Conservation (phyloP, 92 coral and sea anemone species). For the Umimayanthus chanpuru region DNA sequence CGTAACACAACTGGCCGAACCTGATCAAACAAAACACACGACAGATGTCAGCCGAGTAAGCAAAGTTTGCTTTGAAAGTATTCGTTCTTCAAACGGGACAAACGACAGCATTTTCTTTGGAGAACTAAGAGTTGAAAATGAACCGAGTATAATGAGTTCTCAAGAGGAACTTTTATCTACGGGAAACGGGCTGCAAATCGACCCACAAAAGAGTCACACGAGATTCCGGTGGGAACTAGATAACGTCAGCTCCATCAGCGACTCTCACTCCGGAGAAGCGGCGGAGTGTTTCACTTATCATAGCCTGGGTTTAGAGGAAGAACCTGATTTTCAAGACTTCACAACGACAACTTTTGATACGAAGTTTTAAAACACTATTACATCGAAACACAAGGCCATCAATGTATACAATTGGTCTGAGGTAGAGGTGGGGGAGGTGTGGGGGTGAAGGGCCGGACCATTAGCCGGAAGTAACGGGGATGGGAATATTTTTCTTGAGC, state of each 20-base stretch:
- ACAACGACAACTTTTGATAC: background rate
- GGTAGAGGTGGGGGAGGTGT: too few relatives aligned
- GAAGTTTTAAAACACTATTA: background rate
- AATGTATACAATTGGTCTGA: background rate
- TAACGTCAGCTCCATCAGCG: background rate
- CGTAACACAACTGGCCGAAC: background rate
- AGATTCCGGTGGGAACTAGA: background rate
- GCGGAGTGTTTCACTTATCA: background rate
- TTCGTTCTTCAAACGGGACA: background rate
- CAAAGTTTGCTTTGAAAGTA: slow-evolving; percentile 16
- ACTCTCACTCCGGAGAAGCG: background rate
- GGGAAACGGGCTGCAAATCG: background rate
- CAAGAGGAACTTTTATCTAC: background rate
- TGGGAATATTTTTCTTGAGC: too few relatives aligned
- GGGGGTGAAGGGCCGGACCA: too few relatives aligned
- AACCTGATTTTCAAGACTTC: background rate
- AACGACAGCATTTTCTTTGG: background rate
- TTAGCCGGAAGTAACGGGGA: too few relatives aligned
- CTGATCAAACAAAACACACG: background rate
- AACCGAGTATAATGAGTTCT: background rate
- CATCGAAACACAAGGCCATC: background rate
- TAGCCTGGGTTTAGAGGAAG: background rate
- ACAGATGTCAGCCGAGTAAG: background rate
- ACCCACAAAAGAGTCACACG: background rate
- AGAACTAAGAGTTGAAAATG: background rate